phyloP scores from a whole-genome alignment of 2,797 vertebrate species.

The Leptodactylus fallax region DNA sequence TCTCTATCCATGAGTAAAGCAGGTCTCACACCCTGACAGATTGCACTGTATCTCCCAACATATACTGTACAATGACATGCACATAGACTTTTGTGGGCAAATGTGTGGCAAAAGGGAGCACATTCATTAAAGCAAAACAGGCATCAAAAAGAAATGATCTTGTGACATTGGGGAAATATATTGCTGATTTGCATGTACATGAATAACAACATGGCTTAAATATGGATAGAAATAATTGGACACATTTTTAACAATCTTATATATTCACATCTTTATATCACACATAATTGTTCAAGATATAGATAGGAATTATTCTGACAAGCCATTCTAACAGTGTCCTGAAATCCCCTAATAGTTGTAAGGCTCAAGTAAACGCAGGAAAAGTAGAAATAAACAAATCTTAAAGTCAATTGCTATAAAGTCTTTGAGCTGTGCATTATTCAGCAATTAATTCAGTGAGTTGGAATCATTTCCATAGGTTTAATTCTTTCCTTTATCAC shows the following conservation, averaged over 20 bases:
- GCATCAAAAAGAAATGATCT: too few species aligned
- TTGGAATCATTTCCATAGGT: slow-evolving; percentile 57
- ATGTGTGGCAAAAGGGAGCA: too few species aligned
- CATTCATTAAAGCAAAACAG: too few species aligned
- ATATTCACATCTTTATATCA: background rate
- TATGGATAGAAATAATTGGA: background rate
- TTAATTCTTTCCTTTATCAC: slow-evolving; percentile 62
- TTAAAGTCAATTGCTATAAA: slow-evolving; percentile 52
- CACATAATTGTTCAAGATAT: background rate
- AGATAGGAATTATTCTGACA: background rate
- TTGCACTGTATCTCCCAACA: too few species aligned
- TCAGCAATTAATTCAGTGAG: slow-evolving; percentile 52
- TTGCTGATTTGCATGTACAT: background rate
- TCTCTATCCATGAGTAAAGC: too few species aligned
- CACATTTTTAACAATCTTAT: background rate
- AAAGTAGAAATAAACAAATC: slow-evolving; percentile 46
- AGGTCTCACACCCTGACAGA: too few species aligned
- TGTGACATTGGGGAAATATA: too few species aligned
- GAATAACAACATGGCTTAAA: background rate
- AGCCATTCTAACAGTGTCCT: background rate
- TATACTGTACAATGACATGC: too few species aligned
- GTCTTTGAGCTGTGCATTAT: slow-evolving; percentile 51
- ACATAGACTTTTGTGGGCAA: too few species aligned
- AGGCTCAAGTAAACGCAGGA: slow-evolving; percentile 5
- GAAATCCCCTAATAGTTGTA: slow-evolving; percentile 5